These are phyloP conservation scores for Lanistes nyassanus DNA, from an alignment of 1,140 invertebrate species.

Conservation along the genomic window DNA sequence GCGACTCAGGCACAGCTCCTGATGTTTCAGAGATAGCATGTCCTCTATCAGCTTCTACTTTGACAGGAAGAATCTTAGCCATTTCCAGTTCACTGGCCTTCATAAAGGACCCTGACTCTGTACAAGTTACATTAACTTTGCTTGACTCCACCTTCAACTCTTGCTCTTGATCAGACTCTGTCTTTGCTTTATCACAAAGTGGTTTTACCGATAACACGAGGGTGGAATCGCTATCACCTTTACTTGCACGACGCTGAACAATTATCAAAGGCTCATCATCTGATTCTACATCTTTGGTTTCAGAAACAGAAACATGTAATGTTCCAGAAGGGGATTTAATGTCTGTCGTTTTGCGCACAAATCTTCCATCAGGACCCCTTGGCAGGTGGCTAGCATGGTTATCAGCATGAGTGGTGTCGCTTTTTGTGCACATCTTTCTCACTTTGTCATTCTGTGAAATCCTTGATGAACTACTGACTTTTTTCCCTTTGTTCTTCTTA, in stretches of 20 bases:
- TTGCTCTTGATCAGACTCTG: no score
- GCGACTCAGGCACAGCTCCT: no score
- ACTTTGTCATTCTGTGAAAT: background rate
- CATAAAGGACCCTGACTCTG: no score
- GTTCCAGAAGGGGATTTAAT: background rate
- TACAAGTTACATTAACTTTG: no score
- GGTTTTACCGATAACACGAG: no score
- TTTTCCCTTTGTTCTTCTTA: background rate
- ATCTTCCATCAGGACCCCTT: background rate
- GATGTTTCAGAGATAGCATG: no score
- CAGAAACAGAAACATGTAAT: background rate
- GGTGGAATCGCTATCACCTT: background rate
- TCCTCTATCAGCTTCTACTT: no score
- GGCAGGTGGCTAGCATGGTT: background rate
- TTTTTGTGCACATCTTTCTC: background rate
- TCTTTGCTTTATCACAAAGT: no score
- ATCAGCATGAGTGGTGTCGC: background rate
- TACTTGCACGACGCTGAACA: constrained; percentile 4
- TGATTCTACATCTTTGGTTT: background rate
- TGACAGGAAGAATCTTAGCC: no score
- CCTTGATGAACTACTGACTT: background rate
- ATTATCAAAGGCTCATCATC: constrained; percentile 11
- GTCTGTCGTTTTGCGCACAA: background rate
- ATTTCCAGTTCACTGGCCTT: no score
- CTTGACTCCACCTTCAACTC: no score